Percentiles rank a stretch among this genome's conserved stretches.
phyloP scores from a whole-genome alignment of 2,113 vertebrate genomes.

The Calyptomena viridis region DNA sequence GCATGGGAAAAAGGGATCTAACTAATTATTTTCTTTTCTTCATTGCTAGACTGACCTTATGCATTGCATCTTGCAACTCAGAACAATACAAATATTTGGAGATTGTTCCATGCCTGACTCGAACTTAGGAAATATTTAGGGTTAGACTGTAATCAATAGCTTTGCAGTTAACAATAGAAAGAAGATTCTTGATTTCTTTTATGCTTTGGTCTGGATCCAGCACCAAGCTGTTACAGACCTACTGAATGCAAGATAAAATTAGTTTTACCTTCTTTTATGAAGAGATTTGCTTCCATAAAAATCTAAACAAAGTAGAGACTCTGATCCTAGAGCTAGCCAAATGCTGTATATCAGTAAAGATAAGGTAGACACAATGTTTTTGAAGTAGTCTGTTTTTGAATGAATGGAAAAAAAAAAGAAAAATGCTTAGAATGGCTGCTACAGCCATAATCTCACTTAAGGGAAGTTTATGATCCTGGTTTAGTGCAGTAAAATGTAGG shows the following conservation, averaged over 20 bases:
- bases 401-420: not conserved
- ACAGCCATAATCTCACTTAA: accelerated
- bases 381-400: not conserved
- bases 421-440: not conserved
- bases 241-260: not conserved
- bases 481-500: not conserved
- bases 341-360: not conserved
- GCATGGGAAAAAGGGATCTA: not conserved
- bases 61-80: not conserved
- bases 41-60: not conserved
- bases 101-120: not conserved
- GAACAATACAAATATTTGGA: not conserved
- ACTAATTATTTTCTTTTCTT: not conserved
- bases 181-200: not conserved
- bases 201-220: not conserved
- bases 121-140: not conserved
- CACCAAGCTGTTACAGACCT: accelerated
- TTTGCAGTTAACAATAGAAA: not conserved
- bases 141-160: not conserved
- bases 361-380: not conserved
- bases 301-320: not conserved
- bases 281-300: not conserved
- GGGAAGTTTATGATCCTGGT: not conserved
- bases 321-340: not conserved
- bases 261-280: not conserved